Percentiles rank a stretch among this genome's conserved stretches.
Conservation (phyloP, 2,113 vertebrate species). For the Pseudorhombus dupliciocellatus region DNA sequence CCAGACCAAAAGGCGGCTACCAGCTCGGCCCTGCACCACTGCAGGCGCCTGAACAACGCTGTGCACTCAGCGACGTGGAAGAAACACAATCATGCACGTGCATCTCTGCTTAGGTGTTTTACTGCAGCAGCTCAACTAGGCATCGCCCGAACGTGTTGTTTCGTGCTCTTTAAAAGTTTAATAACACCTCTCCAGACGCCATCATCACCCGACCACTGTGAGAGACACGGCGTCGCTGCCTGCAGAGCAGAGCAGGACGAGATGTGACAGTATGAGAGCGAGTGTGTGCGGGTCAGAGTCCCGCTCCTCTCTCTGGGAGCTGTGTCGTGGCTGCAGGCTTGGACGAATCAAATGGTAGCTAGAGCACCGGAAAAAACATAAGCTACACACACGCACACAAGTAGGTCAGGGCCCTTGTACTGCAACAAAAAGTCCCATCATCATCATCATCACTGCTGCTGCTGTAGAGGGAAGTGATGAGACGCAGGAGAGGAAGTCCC, state of each 20-base stretch:
- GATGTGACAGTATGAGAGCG: slow-evolving; percentile 57
- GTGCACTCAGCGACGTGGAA: not conserved
- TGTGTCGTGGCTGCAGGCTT: slow-evolving; percentile 18
- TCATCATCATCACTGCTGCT: not conserved
- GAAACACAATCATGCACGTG: not conserved
- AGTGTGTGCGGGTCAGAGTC: slow-evolving; percentile 7
- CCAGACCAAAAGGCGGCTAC: slow-evolving; percentile 28
- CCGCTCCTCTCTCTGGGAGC: slow-evolving; percentile 14
- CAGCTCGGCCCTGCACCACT: slow-evolving; percentile 17
- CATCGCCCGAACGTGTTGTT: too few relatives aligned
- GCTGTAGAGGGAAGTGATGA: slow-evolving; percentile 1
- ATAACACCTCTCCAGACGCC: slow-evolving; percentile 28
- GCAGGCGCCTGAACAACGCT: slow-evolving; percentile 17
- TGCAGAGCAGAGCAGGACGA: slow-evolving; percentile 41
- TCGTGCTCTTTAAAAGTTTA: not conserved
- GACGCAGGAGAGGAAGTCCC: slow-evolving; percentile 2
- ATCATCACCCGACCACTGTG: not conserved
- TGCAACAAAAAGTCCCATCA: slow-evolving; percentile 12
- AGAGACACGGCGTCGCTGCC: slow-evolving; percentile 9
- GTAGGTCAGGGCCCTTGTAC: slow-evolving; percentile 30
- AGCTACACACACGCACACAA: slow-evolving; percentile 25
- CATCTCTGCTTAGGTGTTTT: not conserved
- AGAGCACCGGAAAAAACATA: slow-evolving; percentile 34
- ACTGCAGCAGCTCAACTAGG: not conserved
- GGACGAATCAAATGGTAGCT: slow-evolving; percentile 46